Base-by-base conservation (phyloP, 1,140 invertebrate genomes). In the Heliothis subflexa region DNA sequence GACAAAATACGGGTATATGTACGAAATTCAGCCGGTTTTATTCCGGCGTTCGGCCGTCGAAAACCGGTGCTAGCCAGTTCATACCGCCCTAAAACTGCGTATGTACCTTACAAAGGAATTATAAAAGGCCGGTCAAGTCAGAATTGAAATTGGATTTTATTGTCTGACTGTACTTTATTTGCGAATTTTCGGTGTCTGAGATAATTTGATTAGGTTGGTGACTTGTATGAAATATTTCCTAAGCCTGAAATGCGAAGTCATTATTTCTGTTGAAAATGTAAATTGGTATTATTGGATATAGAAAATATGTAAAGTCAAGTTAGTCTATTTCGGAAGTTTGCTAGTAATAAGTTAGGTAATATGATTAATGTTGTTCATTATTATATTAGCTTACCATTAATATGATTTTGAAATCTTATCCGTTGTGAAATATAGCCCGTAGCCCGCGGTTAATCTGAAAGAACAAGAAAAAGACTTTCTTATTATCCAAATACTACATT, bases 331-430 rank as follows among this genome's bases (percentile, higher is more conserved):
- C 72, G 70, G 81, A 80, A 83, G 74, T 75, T 80, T 83, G 81
- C 78, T 80, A 54, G 61, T 80, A 66, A 55, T 49, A 25, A 71
- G 40, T 52, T 25, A 54, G 64, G 13, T 59, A 28, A 78, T 47
- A 25, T 50, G 14, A 40, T 68, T 66, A 50, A 13, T 50, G 47
- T 25, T 5, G 18, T 12, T 50, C 13, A 18, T 7, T 9, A 50
- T 50, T 64, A 80, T 47, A 78, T 81, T 54, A 68, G 55, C 91
- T 94, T 78, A 93, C 93, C 91, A 94, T 94, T 89, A 92, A 94
- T 93, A 87, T 93, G 86, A 89, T 91, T 93, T 94, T 93, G 62
- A 79, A 85, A 85, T 83, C 90, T 86, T 93, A 92, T 93, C 86
- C 89, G 85, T 80, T 83, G 84, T 82, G 84, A 91, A 94, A 91